Conservation (phyloP, 2,113 vertebrate species). For the Copsychus sechellarum region DNA sequence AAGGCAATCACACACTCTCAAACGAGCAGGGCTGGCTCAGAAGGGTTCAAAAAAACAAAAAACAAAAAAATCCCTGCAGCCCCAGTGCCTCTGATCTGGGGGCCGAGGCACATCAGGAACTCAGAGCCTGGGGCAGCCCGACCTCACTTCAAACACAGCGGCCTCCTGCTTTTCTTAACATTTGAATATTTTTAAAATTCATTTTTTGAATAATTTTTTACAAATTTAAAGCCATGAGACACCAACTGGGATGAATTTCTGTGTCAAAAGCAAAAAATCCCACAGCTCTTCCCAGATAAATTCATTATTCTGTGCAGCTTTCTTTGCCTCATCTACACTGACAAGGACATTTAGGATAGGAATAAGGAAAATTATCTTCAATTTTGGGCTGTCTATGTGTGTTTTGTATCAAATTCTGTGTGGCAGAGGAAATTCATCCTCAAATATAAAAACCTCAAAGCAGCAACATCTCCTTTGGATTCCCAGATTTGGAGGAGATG, state of each 20-base stretch:
- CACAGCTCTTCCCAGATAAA: not conserved
- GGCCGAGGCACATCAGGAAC: slow-evolving; percentile 6
- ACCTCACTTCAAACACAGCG: not conserved
- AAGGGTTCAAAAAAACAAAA: not conserved
- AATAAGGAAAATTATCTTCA: not conserved
- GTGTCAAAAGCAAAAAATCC: not conserved
- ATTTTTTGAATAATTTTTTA: not conserved
- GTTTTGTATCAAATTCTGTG: not conserved
- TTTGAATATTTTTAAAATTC: accelerated
- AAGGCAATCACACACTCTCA: not conserved
- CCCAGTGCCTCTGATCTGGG: not conserved
- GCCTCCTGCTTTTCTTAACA: accelerated
- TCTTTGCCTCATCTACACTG: not conserved
- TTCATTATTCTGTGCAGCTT: not conserved
- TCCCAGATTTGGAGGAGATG: not conserved
- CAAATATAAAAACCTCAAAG: not conserved
- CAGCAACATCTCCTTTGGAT: not conserved
- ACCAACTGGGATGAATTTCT: not conserved
- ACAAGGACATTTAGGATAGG: not conserved
- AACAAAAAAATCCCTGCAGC: not conserved
- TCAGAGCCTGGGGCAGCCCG: too few species aligned
- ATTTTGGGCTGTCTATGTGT: not conserved
- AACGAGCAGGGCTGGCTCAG: not conserved
- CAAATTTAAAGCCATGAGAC: not conserved
- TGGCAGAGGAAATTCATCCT: not conserved